phyloP scores from a whole-genome alignment of 2,888 invertebrate genomes.

The Noctua pronuba region DNA sequence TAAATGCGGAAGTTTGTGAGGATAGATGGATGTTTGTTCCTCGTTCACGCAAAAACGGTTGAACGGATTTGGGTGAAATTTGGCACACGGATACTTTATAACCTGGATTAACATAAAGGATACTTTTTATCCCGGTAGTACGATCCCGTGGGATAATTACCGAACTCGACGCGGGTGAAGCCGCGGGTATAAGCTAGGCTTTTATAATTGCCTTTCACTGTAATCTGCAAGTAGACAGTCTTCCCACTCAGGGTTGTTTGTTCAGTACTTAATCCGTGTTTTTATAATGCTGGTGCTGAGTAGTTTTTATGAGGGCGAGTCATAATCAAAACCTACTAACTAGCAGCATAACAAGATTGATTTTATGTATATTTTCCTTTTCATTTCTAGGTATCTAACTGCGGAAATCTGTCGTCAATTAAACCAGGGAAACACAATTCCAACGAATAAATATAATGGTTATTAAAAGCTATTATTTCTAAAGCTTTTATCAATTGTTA shows the following conservation, averaged over 20 bases:
- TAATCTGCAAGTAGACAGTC: neutral
- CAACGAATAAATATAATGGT: neutral
- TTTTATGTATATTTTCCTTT: neutral
- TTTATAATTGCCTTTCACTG: neutral
- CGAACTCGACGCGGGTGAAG: too few species aligned
- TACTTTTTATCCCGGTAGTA: too few species aligned
- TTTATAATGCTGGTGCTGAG: neutral
- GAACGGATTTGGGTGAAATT: too few species aligned
- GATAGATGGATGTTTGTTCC: too few species aligned
- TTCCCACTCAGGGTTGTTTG: neutral
- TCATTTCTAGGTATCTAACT: neutral
- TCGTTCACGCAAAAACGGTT: too few species aligned
- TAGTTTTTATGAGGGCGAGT: neutral
- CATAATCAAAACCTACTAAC: neutral
- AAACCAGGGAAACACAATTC: slow-evolving; percentile 12
- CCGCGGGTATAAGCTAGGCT: too few species aligned
- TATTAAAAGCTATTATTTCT: neutral
- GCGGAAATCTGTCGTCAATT: neutral
- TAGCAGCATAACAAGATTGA: neutral
- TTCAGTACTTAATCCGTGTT: slow-evolving; percentile 1
- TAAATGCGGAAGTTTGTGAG: too few species aligned
- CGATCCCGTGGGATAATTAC: too few species aligned
- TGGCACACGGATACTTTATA: too few species aligned
- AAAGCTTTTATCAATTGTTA: slow-evolving; percentile 8
- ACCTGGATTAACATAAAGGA: too few species aligned